Conservation (phyloP, 64 coral and sea anemone species). For the Platygyra sinensis region DNA sequence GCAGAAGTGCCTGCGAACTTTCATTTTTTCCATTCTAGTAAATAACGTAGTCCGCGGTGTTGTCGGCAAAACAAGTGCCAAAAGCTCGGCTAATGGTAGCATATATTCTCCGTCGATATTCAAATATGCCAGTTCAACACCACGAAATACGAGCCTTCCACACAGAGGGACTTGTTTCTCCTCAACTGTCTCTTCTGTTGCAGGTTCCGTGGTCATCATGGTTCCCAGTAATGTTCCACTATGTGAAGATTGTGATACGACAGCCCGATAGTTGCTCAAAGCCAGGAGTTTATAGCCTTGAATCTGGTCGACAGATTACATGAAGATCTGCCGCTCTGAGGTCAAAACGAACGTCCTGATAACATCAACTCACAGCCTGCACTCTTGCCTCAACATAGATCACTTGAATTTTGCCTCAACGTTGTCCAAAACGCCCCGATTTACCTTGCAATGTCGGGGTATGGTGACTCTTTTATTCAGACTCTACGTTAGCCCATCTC, state of each 20-base stretch:
- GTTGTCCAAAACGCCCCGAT: constrained; percentile 37
- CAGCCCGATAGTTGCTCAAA: background rate
- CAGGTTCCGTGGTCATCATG: constrained; percentile 17
- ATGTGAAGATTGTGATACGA: constrained; percentile 12
- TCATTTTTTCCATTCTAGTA: constrained; percentile 98
- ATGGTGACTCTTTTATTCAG: constrained; percentile 37
- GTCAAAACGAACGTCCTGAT: constrained; percentile 23
- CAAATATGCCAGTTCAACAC: constrained; percentile 88
- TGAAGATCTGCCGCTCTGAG: constrained; percentile 1
- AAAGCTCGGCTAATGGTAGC: constrained; percentile 86
- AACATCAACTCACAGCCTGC: background rate
- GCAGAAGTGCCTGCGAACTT: constrained; percentile 94
- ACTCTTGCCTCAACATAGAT: background rate
- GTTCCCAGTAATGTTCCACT: constrained; percentile 14
- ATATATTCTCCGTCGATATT: constrained; percentile 88
- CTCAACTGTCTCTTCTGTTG: constrained; percentile 1
- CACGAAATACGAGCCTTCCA: constrained; percentile 81
- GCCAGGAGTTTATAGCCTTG: background rate
- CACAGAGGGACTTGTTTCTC: constrained; percentile 33
- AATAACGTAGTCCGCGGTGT: constrained; percentile 91
- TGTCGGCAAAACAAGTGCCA: constrained; percentile 75
- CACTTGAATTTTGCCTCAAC: background rate
- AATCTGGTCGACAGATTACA: constrained; percentile 16
- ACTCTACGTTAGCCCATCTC: constrained; percentile 46
- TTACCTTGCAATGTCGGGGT: background rate